phyloP scores from a whole-genome alignment of 2,888 invertebrate species.

The Blomia tropicalis region DNA sequence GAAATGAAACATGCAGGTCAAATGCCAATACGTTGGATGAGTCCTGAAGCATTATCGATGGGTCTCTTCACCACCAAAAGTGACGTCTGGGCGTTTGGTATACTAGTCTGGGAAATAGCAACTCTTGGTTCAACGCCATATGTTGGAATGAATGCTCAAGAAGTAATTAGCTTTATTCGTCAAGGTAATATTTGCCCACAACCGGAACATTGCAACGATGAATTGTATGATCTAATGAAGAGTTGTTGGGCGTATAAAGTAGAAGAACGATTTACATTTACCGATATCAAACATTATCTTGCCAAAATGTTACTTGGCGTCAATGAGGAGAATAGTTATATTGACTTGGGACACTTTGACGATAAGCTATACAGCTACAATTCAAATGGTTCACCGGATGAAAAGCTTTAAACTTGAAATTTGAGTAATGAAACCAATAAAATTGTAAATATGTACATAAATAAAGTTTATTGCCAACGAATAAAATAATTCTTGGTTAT shows the following conservation, averaged over 20 bases:
- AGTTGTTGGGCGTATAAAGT: slow-evolving; percentile 51
- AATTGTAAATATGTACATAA: slow-evolving; percentile 15
- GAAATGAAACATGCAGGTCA: slow-evolving; percentile 37
- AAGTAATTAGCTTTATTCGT: slow-evolving; percentile 61
- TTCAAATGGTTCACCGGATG: slow-evolving; percentile 17
- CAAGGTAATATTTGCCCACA: slow-evolving; percentile 60
- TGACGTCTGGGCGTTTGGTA: slow-evolving; percentile 73
- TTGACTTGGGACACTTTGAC: slow-evolving; percentile 51
- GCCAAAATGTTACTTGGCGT: slow-evolving; percentile 24
- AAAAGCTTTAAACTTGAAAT: slow-evolving; percentile 21
- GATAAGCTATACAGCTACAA: slow-evolving; percentile 30
- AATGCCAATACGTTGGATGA: slow-evolving; percentile 56
- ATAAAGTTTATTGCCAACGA: background rate
- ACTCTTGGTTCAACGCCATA: slow-evolving; percentile 70
- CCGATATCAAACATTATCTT: slow-evolving; percentile 39
- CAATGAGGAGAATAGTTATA: slow-evolving; percentile 37
- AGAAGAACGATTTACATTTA: slow-evolving; percentile 53
- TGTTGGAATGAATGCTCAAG: slow-evolving; percentile 63
- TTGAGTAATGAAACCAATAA: background rate
- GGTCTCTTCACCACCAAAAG: slow-evolving; percentile 62
- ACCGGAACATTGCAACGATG: slow-evolving; percentile 59
- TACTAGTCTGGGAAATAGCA: slow-evolving; percentile 70
- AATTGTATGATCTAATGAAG: slow-evolving; percentile 48
- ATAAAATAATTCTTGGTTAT: background rate
- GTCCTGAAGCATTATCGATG: slow-evolving; percentile 61